Evolutionary conservation across 2,888 invertebrate species (phyloP), one percentile per base, ranked within the genome.

Genomic region (Coenonympha glycerion): DNA sequence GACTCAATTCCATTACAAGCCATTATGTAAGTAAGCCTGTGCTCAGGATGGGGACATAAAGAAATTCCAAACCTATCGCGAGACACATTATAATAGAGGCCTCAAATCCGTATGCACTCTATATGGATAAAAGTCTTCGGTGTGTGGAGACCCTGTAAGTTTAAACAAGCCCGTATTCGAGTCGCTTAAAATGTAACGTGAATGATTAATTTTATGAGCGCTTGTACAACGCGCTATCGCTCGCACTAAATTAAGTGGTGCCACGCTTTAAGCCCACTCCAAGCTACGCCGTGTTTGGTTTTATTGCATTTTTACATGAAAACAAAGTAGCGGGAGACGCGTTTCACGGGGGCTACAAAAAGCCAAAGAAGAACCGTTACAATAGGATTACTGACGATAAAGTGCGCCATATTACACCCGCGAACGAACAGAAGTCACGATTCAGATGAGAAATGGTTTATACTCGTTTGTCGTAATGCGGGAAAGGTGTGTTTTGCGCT

Each of bases 371-470:
- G 56, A 62, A 59, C 63, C 62, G 64, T 70, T 65, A 68, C 60
- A 57, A 63, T 54, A 53, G 72, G 74, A 76, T 77, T 76, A 76
- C 69, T 58, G 66, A 68, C 74, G 73, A 72, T 77, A 76, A 79
- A 79, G 69, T 71, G 71, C 63, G 72, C 64, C 60, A 71, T 76
- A 76, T 78, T 79, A 76, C 70, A 68, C 70, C 67, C 65, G 65
- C 64, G 65, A 72, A 67, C 66, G 71, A 65, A 65, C 65, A 68
- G 66, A 74, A 76, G 74, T 76, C 77, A 65, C 72, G 66, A 76
- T 77, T 76, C 71, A 75, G 68, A 75, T 77, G 79, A 78, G 67
- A 74, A 69, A 79, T 78, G 71, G 68, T 63, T 68, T 68, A 67
- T 72, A 75, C n/a, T n/a, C n/a, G n/a, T n/a, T n/a, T 72, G 70